Evolutionary conservation across 2,888 invertebrate genomes (phyloP).

Genomic region (Ganaspis brasiliensis): DNA sequence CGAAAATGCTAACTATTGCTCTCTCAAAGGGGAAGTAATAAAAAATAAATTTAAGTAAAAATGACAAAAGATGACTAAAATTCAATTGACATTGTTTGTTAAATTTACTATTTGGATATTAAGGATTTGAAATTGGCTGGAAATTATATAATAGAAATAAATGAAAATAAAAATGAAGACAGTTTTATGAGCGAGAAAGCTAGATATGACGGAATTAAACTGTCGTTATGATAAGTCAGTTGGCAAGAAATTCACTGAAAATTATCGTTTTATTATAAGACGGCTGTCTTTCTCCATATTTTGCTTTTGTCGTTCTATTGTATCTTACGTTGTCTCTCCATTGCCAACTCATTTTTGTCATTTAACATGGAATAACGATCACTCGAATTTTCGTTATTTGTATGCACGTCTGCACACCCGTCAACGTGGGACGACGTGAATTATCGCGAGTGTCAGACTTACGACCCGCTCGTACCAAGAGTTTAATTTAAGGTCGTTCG

Average conservation of each 20-base stretch:
- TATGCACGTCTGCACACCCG: conserved; percentile 71
- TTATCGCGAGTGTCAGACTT: conserved; percentile 75
- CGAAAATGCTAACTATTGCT: too few relatives aligned
- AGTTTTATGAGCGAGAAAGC: conserved; percentile 1
- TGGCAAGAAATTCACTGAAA: conserved; percentile 36
- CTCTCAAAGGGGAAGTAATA: too few relatives aligned
- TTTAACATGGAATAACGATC: conserved; percentile 64
- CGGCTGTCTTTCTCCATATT: conserved; percentile 44
- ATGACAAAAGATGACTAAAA: too few relatives aligned
- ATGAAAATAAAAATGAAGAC: neutral
- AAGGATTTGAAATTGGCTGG: neutral
- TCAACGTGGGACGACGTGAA: conserved; percentile 75
- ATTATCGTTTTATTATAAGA: conserved; percentile 18
- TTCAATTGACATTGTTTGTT: too few relatives aligned
- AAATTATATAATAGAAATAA: neutral
- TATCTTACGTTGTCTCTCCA: conserved; percentile 53
- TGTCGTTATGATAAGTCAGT: conserved; percentile 18
- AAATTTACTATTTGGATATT: too few relatives aligned
- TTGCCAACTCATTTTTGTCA: conserved; percentile 58
- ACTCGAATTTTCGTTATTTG: conserved; percentile 75
- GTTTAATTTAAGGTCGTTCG: conserved; percentile 77
- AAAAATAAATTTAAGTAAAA: too few relatives aligned
- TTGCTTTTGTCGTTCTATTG: conserved; percentile 41
- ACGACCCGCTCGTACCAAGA: conserved; percentile 72
- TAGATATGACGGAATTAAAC: conserved; percentile 5